These are phyloP conservation scores for Lasius platythorax DNA, from an alignment of 2,888 invertebrate genomes.

Conservation along the genomic window DNA sequence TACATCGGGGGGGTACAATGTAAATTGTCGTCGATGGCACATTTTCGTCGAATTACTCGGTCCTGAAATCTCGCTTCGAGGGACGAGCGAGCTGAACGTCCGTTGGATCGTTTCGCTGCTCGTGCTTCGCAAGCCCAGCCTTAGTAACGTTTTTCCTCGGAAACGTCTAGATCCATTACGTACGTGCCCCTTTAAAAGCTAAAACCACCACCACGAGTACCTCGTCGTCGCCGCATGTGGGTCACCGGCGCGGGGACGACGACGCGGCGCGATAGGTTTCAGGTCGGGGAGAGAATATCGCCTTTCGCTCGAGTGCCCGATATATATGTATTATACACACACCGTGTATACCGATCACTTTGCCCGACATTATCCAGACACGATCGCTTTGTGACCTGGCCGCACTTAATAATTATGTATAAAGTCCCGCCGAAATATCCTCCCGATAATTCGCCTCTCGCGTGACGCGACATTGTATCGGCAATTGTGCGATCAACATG, in stretches of 20 bases:
- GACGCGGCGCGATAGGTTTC: slow-evolving; percentile 38
- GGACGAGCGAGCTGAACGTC: neutral
- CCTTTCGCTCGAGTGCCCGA: slow-evolving; percentile 32
- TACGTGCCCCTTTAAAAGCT: slow-evolving; percentile 60
- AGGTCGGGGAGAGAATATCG: slow-evolving; percentile 39
- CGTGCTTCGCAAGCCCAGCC: neutral
- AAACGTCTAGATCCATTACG: slow-evolving; percentile 14
- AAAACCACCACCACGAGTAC: slow-evolving; percentile 53
- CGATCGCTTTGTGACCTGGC: slow-evolving; percentile 15
- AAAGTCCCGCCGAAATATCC: slow-evolving; percentile 22
- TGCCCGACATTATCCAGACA: slow-evolving; percentile 30
- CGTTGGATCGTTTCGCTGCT: slow-evolving; percentile 5
- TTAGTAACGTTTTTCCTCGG: neutral
- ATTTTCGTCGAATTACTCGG: neutral
- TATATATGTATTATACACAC: neutral
- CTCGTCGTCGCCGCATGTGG: slow-evolving; percentile 51
- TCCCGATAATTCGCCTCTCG: neutral
- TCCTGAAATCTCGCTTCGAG: slow-evolving; percentile 1
- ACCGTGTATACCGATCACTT: slow-evolving; percentile 23
- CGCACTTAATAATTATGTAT: slow-evolving; percentile 19
- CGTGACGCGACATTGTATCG: neutral
- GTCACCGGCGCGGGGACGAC: slow-evolving; percentile 56
- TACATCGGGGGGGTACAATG: neutral
- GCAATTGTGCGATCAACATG: neutral
- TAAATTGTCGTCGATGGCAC: neutral